Percentiles rank a stretch among this genome's conserved stretches.
Conservation (phyloP, 2,888 invertebrate species). For the Sacculina carcini region DNA sequence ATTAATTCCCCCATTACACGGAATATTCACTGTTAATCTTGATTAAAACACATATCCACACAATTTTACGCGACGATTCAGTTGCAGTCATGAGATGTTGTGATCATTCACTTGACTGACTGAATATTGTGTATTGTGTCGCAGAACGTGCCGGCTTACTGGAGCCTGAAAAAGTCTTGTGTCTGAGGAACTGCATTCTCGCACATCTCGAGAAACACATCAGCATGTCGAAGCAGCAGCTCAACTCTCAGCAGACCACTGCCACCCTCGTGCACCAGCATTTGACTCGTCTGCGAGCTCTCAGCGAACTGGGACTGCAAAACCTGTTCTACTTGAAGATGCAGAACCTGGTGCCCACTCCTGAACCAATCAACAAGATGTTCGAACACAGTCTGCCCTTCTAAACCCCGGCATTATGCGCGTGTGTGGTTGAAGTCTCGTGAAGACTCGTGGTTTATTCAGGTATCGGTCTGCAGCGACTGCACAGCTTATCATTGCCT, state of each 20-base stretch:
- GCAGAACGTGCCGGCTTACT: slow-evolving; percentile 74
- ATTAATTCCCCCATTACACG: not conserved
- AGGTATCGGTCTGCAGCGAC: not conserved
- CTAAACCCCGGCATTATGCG: no score
- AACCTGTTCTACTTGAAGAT: slow-evolving; percentile 57
- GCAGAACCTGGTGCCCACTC: slow-evolving; percentile 20
- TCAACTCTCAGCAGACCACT: no score
- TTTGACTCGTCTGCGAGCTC: slow-evolving; percentile 71
- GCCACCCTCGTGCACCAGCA: no score
- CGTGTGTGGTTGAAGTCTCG: no score
- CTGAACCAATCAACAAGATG: slow-evolving; percentile 67
- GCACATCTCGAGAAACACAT: no score
- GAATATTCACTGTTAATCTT: not conserved
- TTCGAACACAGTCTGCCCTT: slow-evolving; percentile 84
- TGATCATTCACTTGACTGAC: no score
- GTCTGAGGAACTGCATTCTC: slow-evolving; percentile 85
- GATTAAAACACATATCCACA: not conserved
- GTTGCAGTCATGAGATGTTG: not conserved
- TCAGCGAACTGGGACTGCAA: slow-evolving; percentile 78
- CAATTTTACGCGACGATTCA: slow-evolving; percentile 2
- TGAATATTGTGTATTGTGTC: slow-evolving; percentile 13
- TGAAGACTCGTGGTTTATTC: no score
- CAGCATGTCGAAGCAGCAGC: no score
- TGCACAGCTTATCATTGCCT: not conserved
- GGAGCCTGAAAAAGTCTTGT: slow-evolving; percentile 75